Conservation (phyloP, 2,888 invertebrate genomes). For the Pristionchus maxplancki region DNA sequence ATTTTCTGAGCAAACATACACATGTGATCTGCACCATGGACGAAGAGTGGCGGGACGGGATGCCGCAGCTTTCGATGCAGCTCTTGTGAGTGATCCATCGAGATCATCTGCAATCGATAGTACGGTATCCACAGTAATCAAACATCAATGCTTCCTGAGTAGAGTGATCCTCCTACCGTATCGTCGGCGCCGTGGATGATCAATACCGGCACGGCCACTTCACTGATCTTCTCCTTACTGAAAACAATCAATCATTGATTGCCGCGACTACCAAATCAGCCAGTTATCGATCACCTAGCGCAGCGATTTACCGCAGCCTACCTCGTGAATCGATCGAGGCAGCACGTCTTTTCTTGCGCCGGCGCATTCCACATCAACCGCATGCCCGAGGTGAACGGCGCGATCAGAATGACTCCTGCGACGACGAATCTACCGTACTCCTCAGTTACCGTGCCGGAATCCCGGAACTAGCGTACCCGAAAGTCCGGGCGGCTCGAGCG, state of each 20-base stretch:
- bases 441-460: neutral
- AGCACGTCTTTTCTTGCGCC: slow-evolving; percentile 55
- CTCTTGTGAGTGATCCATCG: slow-evolving; percentile 56
- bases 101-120: slow-evolving; percentile 51
- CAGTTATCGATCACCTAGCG: too few relatives aligned
- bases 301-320: too few relatives aligned
- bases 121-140: neutral
- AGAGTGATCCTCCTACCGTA: slow-evolving; percentile 30
- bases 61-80: slow-evolving; percentile 54
- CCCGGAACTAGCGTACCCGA: slow-evolving; percentile 21
- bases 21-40: slow-evolving; percentile 67
- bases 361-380: slow-evolving; percentile 62
- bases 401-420: slow-evolving; percentile 67
- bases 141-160: neutral
- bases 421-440: neutral
- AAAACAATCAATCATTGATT: neutral
- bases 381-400: slow-evolving; percentile 72
- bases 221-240: slow-evolving; percentile 62
- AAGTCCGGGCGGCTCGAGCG: slow-evolving; percentile 47
- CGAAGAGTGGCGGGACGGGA: slow-evolving; percentile 61
- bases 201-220: slow-evolving; percentile 65
- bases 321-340: slow-evolving; percentile 66
- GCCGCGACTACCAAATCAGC: neutral
- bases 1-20: neutral
- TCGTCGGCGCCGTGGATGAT: slow-evolving; percentile 69